These are phyloP conservation scores for Darevskia nairensis DNA, from an alignment of 2,797 vertebrate genomes.

Conservation along the genomic window DNA sequence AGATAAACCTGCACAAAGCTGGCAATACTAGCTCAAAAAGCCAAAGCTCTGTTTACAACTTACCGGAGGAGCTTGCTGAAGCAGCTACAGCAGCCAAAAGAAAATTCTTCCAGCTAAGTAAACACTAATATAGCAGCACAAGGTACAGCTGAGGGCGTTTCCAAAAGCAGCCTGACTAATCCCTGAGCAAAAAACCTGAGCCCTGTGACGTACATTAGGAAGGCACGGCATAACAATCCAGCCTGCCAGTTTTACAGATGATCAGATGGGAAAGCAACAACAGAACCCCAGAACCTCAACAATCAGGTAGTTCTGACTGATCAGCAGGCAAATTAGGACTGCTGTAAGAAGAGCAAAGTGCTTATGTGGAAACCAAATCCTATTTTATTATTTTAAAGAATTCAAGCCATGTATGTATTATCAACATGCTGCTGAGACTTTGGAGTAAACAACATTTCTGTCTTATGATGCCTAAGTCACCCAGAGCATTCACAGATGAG, in stretches of 20 bases:
- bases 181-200: slow-evolving; percentile 70
- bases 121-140: slow-evolving; percentile 85
- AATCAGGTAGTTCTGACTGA: slow-evolving; percentile 30
- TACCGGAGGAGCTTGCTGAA: slow-evolving; percentile 75
- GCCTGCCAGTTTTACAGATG: slow-evolving; percentile 44
- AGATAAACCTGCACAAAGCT: slow-evolving; percentile 33
- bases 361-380: slow-evolving; percentile 41
- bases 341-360: slow-evolving; percentile 13
- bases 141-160: slow-evolving; percentile 78
- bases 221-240: slow-evolving; percentile 61
- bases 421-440: slow-evolving; percentile 24
- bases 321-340: slow-evolving; percentile 27
- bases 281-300: slow-evolving; percentile 58
- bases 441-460: not conserved
- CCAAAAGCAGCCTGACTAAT: slow-evolving; percentile 78
- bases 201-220: slow-evolving; percentile 72
- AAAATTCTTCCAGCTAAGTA: slow-evolving; percentile 85
- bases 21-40: slow-evolving; percentile 20
- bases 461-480: not conserved
- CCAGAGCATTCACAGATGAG: slow-evolving; percentile 2
- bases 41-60: slow-evolving; percentile 67
- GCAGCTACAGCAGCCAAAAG: slow-evolving; percentile 78
- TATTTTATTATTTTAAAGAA: not conserved
- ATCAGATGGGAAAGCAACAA: slow-evolving; percentile 52
- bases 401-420: slow-evolving; percentile 5